Evolutionary conservation across 1,140 invertebrate genomes (phyloP).

Genomic region (Lepidurus arcticus): DNA sequence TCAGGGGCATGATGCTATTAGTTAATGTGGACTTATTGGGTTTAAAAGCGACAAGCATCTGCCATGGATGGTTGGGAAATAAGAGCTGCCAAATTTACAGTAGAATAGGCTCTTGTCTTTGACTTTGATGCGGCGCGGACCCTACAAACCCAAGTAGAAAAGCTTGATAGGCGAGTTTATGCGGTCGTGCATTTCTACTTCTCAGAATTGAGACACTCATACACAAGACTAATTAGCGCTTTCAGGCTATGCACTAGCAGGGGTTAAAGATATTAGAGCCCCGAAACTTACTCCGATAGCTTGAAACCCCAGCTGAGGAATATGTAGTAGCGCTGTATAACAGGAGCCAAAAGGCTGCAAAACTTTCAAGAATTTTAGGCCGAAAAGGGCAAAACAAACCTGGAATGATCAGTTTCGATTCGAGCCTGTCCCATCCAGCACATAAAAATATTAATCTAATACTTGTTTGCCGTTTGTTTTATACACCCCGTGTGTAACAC

Average conservation of each 20-base stretch:
- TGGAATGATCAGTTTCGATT: too few relatives aligned
- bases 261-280: background rate
- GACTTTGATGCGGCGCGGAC: background rate
- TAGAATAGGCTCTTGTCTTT: constrained; percentile 12
- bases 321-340: too few relatives aligned
- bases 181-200: background rate
- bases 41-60: background rate
- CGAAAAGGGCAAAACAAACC: too few relatives aligned
- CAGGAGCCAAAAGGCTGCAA: too few relatives aligned
- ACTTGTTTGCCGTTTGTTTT: too few relatives aligned
- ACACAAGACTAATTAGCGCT: background rate
- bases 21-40: constrained; percentile 1
- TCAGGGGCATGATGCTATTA: constrained; percentile 4
- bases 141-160: background rate
- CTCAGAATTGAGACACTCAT: background rate
- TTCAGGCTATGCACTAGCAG: background rate
- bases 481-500: too few relatives aligned
- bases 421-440: too few relatives aligned
- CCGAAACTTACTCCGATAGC: background rate
- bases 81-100: constrained; percentile 15
- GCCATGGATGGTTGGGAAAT: background rate
- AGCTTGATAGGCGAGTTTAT: background rate
- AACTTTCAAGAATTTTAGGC: too few relatives aligned
- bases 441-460: too few relatives aligned
- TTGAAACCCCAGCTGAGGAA: background rate